phyloP scores from a whole-genome alignment of 2,113 vertebrate genomes.

The Blennius ocellaris region DNA sequence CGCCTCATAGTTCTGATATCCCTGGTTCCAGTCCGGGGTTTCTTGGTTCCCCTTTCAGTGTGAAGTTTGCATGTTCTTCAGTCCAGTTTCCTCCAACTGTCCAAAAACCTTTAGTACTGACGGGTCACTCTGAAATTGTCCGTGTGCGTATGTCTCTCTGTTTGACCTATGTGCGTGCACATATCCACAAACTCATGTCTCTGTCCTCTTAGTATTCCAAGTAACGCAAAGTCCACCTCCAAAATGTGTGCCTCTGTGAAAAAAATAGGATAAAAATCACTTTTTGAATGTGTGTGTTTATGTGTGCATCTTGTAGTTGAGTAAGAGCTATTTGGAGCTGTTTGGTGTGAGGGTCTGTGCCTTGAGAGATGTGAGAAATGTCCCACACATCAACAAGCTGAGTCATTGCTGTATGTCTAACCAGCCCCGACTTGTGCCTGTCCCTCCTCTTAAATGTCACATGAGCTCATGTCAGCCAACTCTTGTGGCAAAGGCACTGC shows the following conservation, averaged over 20 bases:
- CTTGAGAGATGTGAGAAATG: conserved; percentile 70
- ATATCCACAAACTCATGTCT: not conserved
- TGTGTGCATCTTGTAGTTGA: conserved; percentile 18
- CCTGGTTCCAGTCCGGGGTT: too few relatives aligned
- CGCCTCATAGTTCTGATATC: too few relatives aligned
- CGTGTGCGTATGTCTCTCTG: too few relatives aligned
- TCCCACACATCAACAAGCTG: conserved; percentile 70
- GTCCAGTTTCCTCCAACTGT: too few relatives aligned
- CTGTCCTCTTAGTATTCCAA: too few relatives aligned
- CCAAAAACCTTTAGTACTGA: too few relatives aligned
- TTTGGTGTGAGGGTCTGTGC: conserved; percentile 50
- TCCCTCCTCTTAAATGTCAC: conserved; percentile 73
- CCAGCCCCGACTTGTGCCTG: conserved; percentile 46
- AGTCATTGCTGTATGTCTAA: conserved; percentile 70
- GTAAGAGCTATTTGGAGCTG: conserved; percentile 61
- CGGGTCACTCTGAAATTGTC: too few relatives aligned
- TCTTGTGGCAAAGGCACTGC: conserved; percentile 39
- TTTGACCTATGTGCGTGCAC: not conserved
- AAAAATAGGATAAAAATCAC: conserved; percentile 29
- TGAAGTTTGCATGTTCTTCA: too few relatives aligned
- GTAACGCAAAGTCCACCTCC: conserved; percentile 9
- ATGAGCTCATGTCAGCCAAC: conserved; percentile 62
- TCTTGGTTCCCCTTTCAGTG: too few relatives aligned
- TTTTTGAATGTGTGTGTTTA: conserved; percentile 8
- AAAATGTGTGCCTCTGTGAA: conserved; percentile 20